Evolutionary conservation across 2,113 vertebrate genomes (phyloP).

Genomic region (Sciurus niger): DNA sequence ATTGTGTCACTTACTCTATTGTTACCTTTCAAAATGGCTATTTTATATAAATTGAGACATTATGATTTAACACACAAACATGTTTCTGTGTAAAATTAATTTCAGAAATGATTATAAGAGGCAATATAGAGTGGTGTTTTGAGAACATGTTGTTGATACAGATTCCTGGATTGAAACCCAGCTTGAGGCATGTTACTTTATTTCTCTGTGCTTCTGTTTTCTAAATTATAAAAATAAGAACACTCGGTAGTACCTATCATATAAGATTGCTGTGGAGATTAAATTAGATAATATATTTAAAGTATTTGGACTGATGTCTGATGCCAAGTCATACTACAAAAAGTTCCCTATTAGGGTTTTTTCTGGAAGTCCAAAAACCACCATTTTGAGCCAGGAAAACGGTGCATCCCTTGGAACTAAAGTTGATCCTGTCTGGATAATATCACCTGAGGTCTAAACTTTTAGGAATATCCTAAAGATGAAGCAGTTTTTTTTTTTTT

Average conservation of each 20-base stretch:
- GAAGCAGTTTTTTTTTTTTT: neutral
- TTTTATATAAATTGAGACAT: neutral
- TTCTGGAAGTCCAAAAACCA: neutral
- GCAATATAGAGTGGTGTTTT: neutral
- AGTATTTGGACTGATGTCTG: neutral
- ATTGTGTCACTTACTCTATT: neutral
- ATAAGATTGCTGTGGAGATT: no score
- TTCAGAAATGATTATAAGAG: neutral
- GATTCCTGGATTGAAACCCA: neutral
- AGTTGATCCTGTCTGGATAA: neutral
- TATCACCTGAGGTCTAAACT: neutral
- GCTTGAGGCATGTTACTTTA: neutral
- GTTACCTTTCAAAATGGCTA: neutral
- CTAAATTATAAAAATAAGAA: neutral
- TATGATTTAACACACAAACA: neutral
- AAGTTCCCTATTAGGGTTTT: neutral
- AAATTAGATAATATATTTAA: neutral
- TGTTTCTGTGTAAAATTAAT: neutral
- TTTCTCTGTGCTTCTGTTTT: neutral
- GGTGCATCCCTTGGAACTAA: neutral
- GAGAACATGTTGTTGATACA: neutral
- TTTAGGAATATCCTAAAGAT: neutral
- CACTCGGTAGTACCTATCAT: neutral
- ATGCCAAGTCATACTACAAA: neutral
- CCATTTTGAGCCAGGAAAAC: neutral